A percentile compares a stretch with the other conserved stretches of the same genome.
Conservation (phyloP, 2,113 vertebrate species). For the Propithecus coquereli region DNA sequence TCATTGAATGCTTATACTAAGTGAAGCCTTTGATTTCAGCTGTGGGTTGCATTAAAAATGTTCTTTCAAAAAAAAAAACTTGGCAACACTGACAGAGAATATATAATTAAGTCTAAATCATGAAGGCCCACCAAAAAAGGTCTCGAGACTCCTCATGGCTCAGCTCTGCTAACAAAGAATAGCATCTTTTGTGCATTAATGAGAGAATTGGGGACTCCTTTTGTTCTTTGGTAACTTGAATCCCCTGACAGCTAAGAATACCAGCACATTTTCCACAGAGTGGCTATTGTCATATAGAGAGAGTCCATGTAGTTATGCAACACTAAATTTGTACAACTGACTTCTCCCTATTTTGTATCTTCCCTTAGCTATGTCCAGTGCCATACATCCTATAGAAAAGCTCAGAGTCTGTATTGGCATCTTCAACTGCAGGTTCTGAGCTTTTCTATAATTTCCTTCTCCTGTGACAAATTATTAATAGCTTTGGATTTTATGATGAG, state of each 20-base stretch:
- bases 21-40: not conserved
- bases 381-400: not conserved
- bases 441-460: not conserved
- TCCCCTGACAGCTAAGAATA: not conserved
- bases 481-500: not conserved
- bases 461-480: not conserved
- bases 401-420: not conserved
- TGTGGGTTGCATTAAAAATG: not conserved
- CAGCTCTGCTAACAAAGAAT: not conserved
- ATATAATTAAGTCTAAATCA: not conserved
- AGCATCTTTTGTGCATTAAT: not conserved
- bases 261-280: not conserved
- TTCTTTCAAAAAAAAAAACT: slow-evolving; percentile 5
- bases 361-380: not conserved
- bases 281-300: not conserved
- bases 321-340: not conserved
- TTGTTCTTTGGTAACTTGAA: not conserved
- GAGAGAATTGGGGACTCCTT: not conserved
- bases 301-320: not conserved
- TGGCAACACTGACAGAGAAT: not conserved
- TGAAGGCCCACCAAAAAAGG: not conserved
- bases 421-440: not conserved
- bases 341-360: not conserved
- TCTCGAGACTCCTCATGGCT: not conserved
- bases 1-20: not conserved